Evolutionary conservation across 2,888 invertebrate species (phyloP).

Genomic region (Brenthis hecate): DNA sequence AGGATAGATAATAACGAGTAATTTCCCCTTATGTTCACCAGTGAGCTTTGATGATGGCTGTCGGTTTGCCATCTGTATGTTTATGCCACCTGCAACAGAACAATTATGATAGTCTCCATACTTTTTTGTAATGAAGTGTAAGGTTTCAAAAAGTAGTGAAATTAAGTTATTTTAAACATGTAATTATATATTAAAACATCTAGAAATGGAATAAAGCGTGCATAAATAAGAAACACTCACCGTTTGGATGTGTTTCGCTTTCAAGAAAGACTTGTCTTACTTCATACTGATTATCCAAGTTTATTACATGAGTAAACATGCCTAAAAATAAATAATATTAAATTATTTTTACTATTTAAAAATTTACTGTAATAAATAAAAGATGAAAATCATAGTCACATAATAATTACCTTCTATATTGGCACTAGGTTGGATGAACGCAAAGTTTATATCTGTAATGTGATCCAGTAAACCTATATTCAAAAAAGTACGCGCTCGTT

Average conservation of each 20-base stretch:
- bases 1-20: slow-evolving; percentile 86
- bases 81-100: slow-evolving; percentile 67
- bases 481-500: slow-evolving; percentile 76
- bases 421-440: slow-evolving; percentile 73
- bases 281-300: not conserved
- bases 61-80: slow-evolving; percentile 76
- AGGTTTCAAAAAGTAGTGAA: too few relatives aligned
- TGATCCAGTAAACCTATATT: slow-evolving; percentile 65
- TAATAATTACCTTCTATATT: slow-evolving; percentile 46
- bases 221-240: not conserved
- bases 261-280: slow-evolving; percentile 15
- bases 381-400: slow-evolving; percentile 11
- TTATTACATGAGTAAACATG: slow-evolving; percentile 9
- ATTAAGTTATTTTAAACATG: too few relatives aligned
- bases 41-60: slow-evolving; percentile 80
- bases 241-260: slow-evolving; percentile 19
- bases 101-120: not conserved
- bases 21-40: slow-evolving; percentile 68
- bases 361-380: not conserved
- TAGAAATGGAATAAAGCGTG: not conserved
- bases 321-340: not conserved
- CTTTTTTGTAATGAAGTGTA: not conserved
- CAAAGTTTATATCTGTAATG: slow-evolving; percentile 84
- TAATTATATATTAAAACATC: too few relatives aligned
- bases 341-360: not conserved